Evolutionary conservation across 1,140 invertebrate genomes (phyloP), one percentile per base, ranked within the genome.

Genomic region (Cotesia glomerata): DNA sequence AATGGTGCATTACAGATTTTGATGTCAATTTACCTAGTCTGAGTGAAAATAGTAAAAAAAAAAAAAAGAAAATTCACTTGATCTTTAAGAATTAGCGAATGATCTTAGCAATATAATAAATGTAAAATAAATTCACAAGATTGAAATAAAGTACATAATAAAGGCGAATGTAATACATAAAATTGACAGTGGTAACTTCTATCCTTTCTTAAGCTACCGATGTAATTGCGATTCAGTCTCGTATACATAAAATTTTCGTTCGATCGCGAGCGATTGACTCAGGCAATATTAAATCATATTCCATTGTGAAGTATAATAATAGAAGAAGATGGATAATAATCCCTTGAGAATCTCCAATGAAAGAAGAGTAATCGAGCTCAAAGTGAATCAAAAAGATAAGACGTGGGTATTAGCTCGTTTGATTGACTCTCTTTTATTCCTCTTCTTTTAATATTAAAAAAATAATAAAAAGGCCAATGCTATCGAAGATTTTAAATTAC

Each of bases 271-370:
- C 68, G 36, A 69, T 76, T 76, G 62, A 68, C 74, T 73, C 54
- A n/a, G 62, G 49, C 64, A 63, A 72, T 73, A 75, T 78, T 76
- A 77, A 77, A 78, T 80, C 77, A 77, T 79, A 71, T 76, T 80
- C 77, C 74, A 77, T 80, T 79, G 77, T 77, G 71, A 68, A 61
- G 63, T 68, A 72, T 73, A 74, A 72, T 73, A 74, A 75, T 64
- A 67, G 68, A 54, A n/a, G 71, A 77, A 75, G 73, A 52, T 32
- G 62, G 70, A 72, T 75, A 76, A 75, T 76, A 72, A 74, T 68
- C 73, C 72, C 61, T 64, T 68, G 45, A 71, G 75, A 59, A 77
- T 75, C 72, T 71, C 65, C 66, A 61, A 39, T 65, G 54, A 69
- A 73, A 72, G 18, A 71, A 51, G 69, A 71, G 65, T 75, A 75